Conservation (phyloP, 1,140 invertebrate species). For the Ips nitidus region DNA sequence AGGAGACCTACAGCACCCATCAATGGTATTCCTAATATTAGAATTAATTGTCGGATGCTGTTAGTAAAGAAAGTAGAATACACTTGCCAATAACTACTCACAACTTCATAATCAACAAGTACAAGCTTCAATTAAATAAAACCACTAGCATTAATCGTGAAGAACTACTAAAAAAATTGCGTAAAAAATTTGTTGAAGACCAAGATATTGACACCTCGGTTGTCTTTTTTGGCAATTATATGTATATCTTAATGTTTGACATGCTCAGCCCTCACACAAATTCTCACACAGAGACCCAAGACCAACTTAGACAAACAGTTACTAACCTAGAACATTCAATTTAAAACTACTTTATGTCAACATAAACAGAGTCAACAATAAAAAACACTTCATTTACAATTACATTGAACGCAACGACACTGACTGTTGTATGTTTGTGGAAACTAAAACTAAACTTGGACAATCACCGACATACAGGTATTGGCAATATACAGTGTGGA, state of each 20-base stretch:
- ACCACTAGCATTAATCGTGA: too few species aligned
- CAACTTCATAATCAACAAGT: too few species aligned
- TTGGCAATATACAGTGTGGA: too few species aligned
- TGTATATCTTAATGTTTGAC: slow-evolving; percentile 2
- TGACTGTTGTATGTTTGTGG: background rate
- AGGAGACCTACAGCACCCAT: too few species aligned
- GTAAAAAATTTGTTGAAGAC: too few species aligned
- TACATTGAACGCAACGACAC: background rate
- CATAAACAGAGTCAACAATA: background rate
- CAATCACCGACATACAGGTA: background rate
- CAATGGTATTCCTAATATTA: too few species aligned
- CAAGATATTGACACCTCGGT: too few species aligned
- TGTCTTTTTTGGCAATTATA: background rate
- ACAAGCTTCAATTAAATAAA: too few species aligned
- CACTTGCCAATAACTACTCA: too few species aligned
- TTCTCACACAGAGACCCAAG: background rate
- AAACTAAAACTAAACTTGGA: slow-evolving; percentile 4
- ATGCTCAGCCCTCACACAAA: background rate
- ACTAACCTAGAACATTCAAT: slow-evolving; percentile 1
- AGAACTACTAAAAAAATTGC: too few species aligned
- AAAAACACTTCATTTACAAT: background rate
- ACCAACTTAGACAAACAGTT: background rate
- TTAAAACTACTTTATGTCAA: slow-evolving; percentile 2
- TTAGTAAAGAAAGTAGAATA: too few species aligned
- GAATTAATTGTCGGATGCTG: too few species aligned